Conservation (phyloP, 2,797 vertebrate species). For the Dicrostonyx torquatus region DNA sequence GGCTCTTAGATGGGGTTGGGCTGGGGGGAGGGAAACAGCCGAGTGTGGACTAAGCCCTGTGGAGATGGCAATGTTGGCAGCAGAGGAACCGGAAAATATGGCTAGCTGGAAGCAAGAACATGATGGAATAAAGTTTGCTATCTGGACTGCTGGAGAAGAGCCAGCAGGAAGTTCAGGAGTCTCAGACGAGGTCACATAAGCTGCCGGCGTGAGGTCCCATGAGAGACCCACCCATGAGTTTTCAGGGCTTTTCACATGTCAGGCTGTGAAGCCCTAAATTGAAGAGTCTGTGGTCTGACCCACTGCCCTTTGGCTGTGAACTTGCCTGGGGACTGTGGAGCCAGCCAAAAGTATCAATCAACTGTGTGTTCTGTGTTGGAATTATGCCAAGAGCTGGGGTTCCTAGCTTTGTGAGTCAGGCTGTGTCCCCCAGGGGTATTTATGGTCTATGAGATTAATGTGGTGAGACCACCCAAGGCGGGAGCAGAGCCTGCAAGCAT, state of each 20-base stretch:
- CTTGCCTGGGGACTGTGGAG: background rate
- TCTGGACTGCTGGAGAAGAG: rapidly evolving
- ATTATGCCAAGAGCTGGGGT: background rate
- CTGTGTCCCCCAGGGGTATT: background rate
- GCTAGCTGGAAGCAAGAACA: rapidly evolving
- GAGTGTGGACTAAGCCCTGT: rapidly evolving
- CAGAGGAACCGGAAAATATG: too few species aligned
- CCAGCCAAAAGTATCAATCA: background rate
- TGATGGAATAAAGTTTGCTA: rapidly evolving
- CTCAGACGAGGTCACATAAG: rapidly evolving
- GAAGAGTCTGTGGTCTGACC: background rate
- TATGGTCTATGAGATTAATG: background rate
- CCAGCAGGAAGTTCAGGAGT: rapidly evolving
- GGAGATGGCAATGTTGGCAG: rapidly evolving
- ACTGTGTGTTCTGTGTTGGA: background rate
- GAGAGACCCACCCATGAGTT: background rate
- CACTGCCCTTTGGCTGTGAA: background rate
- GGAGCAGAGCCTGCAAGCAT: rapidly evolving
- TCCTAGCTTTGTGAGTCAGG: background rate
- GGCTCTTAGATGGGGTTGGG: background rate
- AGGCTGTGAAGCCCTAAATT: background rate
- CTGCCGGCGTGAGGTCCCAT: rapidly evolving
- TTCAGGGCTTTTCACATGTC: background rate
- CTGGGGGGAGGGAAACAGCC: background rate
- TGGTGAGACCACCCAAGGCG: background rate